Evolutionary conservation across 2,797 vertebrate species (phyloP).

Genomic region (Pterois miles): DNA sequence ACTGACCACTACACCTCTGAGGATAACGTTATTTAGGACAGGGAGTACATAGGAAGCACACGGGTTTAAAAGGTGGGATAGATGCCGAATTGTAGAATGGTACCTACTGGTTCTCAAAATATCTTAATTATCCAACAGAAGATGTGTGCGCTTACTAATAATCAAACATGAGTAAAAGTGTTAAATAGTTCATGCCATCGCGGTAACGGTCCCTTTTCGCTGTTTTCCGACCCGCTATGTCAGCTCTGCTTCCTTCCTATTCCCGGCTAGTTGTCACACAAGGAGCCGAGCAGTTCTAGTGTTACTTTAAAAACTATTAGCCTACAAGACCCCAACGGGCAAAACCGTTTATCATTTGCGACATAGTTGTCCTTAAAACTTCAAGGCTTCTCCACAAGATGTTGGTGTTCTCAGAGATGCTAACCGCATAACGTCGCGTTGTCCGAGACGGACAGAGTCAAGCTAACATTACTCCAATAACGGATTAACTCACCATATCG

Average conservation of each 20-base stretch:
- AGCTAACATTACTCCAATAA: slow-evolving; percentile 1
- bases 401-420: no score
- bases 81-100: background rate
- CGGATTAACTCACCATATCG: background rate
- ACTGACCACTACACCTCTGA: no score
- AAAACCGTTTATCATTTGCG: no score
- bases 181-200: background rate
- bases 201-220: slow-evolving; percentile 1
- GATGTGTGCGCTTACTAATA: accelerated
- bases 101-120: background rate
- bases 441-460: background rate
- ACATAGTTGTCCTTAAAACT: no score
- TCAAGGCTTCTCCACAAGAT: no score
- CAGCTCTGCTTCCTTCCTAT: slow-evolving; percentile 8
- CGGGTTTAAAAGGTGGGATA: background rate
- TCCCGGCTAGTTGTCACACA: background rate
- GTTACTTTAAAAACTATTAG: background rate
- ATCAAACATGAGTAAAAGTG: background rate
- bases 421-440: no score
- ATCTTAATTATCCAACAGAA: accelerated
- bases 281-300: background rate
- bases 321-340: no score
- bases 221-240: background rate
- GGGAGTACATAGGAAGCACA: no score
- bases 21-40: no score